A percentile compares a stretch with the other conserved stretches of the same genome.
phyloP scores from a whole-genome alignment of 1,140 invertebrate genomes.

The Drosophila sulfurigaster region DNA sequence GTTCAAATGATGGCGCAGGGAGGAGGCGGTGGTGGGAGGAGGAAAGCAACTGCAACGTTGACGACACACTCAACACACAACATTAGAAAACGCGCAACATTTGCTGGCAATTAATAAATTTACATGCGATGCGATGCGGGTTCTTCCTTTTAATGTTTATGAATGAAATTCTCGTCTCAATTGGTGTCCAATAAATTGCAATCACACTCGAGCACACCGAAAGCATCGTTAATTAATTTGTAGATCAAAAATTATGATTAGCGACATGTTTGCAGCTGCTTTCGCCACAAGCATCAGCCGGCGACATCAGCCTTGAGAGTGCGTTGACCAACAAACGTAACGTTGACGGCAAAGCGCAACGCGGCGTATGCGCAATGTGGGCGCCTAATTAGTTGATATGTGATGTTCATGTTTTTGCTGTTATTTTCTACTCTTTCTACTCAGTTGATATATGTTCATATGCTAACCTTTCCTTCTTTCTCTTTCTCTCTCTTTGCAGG shows the following conservation, averaged over 20 bases:
- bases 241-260: constrained; percentile 80
- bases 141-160: constrained; percentile 64
- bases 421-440: constrained; percentile 19
- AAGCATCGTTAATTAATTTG: constrained; percentile 73
- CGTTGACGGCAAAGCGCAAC: constrained; percentile 6
- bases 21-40: not conserved
- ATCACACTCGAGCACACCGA: constrained; percentile 65
- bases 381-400: constrained; percentile 68
- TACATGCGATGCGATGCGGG: constrained; percentile 13
- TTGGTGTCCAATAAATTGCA: constrained; percentile 82
- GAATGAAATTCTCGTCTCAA: constrained; percentile 75
- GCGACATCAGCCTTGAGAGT: constrained; percentile 70
- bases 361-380: constrained; percentile 71
- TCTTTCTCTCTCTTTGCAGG: constrained; percentile 37
- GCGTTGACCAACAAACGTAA: constrained; percentile 61
- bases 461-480: constrained; percentile 29
- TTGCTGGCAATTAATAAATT: constrained; percentile 81
- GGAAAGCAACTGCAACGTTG: not conserved
- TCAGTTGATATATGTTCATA: not conserved
- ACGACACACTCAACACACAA: constrained; percentile 21
- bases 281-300: constrained; percentile 9
- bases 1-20: not conserved
- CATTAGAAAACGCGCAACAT: constrained; percentile 64
- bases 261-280: constrained; percentile 64
- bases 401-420: constrained; percentile 5